A percentile compares a stretch with the other conserved stretches of the same genome.
Conservation (phyloP, 2,113 vertebrate species). For the crab-eating macaque (Macaca fascicularis) region T2T-MFA8v1.1 NC_088376.1:91418001-91418500, state of each 20-base stretch:
- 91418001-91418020: no score
- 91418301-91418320: not conserved
- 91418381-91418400: not conserved
- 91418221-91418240: not conserved
- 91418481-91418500: not conserved
- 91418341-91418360: not conserved
- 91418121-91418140: conserved; percentile 23
- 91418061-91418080: no score
- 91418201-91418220: not conserved
- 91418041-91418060: no score
- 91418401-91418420: not conserved
- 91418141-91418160: not conserved
- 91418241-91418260: not conserved
- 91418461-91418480: not conserved
- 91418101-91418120: no score
- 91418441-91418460: not conserved
- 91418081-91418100: no score
- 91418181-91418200: not conserved
- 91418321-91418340: not conserved
- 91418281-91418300: not conserved
- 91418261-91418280: not conserved
- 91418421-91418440: not conserved
- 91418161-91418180: not conserved
- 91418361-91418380: not conserved
- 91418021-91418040: no score